Evolutionary conservation across 1,140 invertebrate species (phyloP), one percentile per base, ranked within the genome.

Genomic region (Camponotus vicinus): DNA sequence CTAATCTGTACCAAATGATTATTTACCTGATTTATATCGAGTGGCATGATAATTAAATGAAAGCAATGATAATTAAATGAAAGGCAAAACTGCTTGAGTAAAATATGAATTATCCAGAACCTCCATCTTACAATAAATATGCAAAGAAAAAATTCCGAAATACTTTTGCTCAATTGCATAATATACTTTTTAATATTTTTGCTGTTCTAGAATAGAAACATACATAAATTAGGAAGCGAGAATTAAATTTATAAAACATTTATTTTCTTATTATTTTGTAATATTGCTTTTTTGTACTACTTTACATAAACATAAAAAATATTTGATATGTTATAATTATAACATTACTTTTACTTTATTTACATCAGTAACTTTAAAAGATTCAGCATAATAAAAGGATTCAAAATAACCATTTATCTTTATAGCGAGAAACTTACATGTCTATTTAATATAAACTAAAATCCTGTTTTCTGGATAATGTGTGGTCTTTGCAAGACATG

Each of bases 81-180:
- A 70, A 83, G 37, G 63, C 80, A 69, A 87, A 93, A 92, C 91
- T 93, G 92, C 91, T 93, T 90, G 88, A 92, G 90, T 94, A 88
- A 87, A 70, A 88, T 88, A 92, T 49, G 73, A 87, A 87, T 93
- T 92, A 92, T 86, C 88, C 91, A 92, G 89, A 94, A 88, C 86
- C 80, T 49, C 64, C 18, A 9, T 75, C n/a, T 52, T n/a, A 32
- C 59, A 32, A 77, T 7, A 45, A 83, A 55, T 37, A 49, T 45
- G 13, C 27, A 55, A n/a, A 5, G 7, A 64, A 37, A 73, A 37
- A 55, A 13, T 76, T 3, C 18, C 63, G 27, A 27, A 27, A 27
- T 64, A n/a, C 61, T 34, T 0, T 78, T 45, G 6, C 15, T 63
- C 27, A 21, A 64, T 49, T 15, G 18, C 18, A 45, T 63, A 18